These are phyloP conservation scores for Serranus cabrilla DNA, from an alignment of 2,797 vertebrate species.

Conservation along the genomic window DNA sequence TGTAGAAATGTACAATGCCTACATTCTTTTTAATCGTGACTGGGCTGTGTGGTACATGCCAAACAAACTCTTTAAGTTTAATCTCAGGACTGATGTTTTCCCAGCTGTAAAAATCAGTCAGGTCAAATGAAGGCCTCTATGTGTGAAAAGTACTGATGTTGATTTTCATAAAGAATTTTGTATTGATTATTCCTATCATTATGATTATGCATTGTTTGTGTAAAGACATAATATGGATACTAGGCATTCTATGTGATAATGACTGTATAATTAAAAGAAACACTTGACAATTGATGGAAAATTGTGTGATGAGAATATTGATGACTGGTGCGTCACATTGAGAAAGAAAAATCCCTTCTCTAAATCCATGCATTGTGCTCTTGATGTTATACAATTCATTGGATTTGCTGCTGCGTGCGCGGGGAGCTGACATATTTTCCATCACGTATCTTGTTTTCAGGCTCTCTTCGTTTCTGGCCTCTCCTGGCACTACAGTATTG, in stretches of 20 bases:
- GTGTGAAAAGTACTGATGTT: constrained; percentile 37
- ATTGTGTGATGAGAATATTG: constrained; percentile 47
- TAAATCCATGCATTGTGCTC: constrained; percentile 38
- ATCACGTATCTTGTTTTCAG: constrained; percentile 43
- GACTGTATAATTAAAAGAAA: constrained; percentile 72
- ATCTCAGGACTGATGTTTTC: constrained; percentile 67
- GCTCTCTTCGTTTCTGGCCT: constrained; percentile 23
- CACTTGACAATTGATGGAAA: constrained; percentile 37
- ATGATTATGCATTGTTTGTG: constrained; percentile 70
- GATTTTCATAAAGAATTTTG: constrained; percentile 67
- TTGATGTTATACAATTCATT: constrained; percentile 35
- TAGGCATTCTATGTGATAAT: constrained; percentile 66
- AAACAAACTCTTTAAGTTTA: constrained; percentile 31
- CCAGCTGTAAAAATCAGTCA: constrained; percentile 51
- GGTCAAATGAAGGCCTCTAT: constrained; percentile 37
- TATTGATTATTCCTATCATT: constrained; percentile 61
- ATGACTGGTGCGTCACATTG: not conserved
- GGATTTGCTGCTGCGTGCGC: constrained; percentile 45
- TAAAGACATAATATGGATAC: constrained; percentile 62
- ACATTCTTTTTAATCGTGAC: too few relatives aligned
- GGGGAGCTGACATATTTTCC: constrained; percentile 56
- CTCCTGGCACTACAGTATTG: constrained; percentile 24
- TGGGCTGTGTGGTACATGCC: not conserved
- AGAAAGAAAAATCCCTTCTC: not conserved
- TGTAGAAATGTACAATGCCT: too few relatives aligned